phyloP scores from a whole-genome alignment of 2,888 invertebrate species.

The Polyommatus icarus region DNA sequence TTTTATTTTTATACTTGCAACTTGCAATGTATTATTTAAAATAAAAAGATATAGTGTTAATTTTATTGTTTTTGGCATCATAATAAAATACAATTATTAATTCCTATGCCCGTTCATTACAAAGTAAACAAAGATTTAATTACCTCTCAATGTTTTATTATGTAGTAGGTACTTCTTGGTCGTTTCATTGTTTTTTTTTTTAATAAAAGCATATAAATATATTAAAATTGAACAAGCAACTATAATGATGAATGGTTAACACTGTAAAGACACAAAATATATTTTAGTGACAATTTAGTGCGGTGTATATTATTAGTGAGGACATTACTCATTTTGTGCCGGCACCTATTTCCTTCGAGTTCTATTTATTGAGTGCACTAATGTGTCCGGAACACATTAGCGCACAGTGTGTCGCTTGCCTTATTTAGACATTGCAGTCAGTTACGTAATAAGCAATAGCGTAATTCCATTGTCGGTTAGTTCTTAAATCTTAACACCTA shows the following conservation, averaged over 20 bases:
- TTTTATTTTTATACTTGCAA: background rate
- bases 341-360: slow-evolving; percentile 30
- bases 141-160: too few relatives aligned
- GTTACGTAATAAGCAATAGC: background rate
- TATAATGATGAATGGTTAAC: background rate
- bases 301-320: slow-evolving; percentile 35
- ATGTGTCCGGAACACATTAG: slow-evolving; percentile 32
- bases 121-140: too few relatives aligned
- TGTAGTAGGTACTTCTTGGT: too few relatives aligned
- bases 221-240: background rate
- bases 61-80: background rate
- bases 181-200: background rate
- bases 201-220: background rate
- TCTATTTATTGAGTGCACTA: slow-evolving; percentile 33
- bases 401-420: slow-evolving; percentile 1
- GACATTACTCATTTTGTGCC: slow-evolving; percentile 32
- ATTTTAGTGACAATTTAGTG: slow-evolving; percentile 32
- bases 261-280: background rate
- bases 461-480: background rate
- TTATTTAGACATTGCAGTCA: slow-evolving; percentile 2
- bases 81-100: too few relatives aligned
- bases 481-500: background rate
- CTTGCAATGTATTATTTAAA: slow-evolving; percentile 5
- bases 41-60: background rate
- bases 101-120: too few relatives aligned